Evolutionary conservation across 2,113 vertebrate genomes (phyloP), one percentile per base, ranked within the genome.

Genomic region (Sander lucioperca): DNA sequence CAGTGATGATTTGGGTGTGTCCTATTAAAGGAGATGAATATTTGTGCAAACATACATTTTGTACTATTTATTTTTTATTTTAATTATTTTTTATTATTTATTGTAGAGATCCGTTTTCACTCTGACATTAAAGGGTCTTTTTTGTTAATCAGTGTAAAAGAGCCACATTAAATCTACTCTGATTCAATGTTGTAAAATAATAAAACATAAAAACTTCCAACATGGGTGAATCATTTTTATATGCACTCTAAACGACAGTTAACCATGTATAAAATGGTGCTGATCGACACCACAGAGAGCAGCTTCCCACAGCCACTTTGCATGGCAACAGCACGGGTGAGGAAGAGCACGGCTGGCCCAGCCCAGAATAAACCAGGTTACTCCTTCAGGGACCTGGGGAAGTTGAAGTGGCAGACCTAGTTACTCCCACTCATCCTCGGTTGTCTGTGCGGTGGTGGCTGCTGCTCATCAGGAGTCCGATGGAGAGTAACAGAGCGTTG

Each of bases 301-400:
- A 50, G 36, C 62, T 27, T 39, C 51, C 30, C n/a, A 10, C n/a
- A 73, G 13, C 15, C 74, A 39, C 43, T 79, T 77, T 57, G 90
- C 93, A 89, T 89, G 85, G 91, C 89, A 93, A 90, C 90, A 92
- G 88, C 33, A 11, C 0, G 82, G 79, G 80, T 78, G 82, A 89
- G 56, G 84, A 81, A 14, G 74, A 84, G 74, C 75, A 61, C 3
- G 51, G 61, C 69, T 81, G 89, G 79, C 79, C 85, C 74, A 65
- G 86, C 90, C 85, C 73, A 87, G 84, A 90, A 91, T 90, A 93
- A 93, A 92, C 87, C 93, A 94, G 93, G 93, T 93, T 93, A 91
- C 77, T 84, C 68, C 91, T 91, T 90, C 71, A 58, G 92, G 93
- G 90, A 94, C 74, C 63, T 19, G 73, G 51, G 65, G 82, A 79